Conservation (phyloP, 1,140 invertebrate species). For the Drosophila paulistorum region DNA sequence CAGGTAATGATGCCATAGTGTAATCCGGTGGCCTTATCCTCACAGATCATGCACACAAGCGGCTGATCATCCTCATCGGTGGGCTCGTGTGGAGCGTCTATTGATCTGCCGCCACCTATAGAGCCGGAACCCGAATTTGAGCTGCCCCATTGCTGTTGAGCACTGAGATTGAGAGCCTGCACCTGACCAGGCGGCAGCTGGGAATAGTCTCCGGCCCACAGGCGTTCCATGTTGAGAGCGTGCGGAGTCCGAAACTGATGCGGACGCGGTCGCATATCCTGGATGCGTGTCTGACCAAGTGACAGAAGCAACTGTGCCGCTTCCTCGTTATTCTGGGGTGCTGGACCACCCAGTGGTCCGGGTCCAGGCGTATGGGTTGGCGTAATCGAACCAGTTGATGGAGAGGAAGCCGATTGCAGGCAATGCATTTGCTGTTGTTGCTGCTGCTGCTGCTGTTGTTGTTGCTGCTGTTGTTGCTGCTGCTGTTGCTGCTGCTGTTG, state of each 20-base stretch:
- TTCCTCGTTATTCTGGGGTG: slow-evolving; percentile 87
- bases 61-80: slow-evolving; percentile 95
- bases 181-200: slow-evolving; percentile 92
- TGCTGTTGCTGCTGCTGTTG: slow-evolving; percentile 47
- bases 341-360: slow-evolving; percentile 36
- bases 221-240: slow-evolving; percentile 93
- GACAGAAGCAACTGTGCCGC: slow-evolving; percentile 92
- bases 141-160: slow-evolving; percentile 83
- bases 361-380: slow-evolving; percentile 81
- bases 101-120: slow-evolving; percentile 83
- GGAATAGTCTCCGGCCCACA: slow-evolving; percentile 94
- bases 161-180: slow-evolving; percentile 91
- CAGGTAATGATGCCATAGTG: slow-evolving; percentile 99
- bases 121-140: slow-evolving; percentile 75
- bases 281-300: slow-evolving; percentile 87
- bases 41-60: slow-evolving; percentile 99
- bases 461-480: slow-evolving; percentile 73
- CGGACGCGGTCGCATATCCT: slow-evolving; percentile 80
- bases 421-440: slow-evolving; percentile 71
- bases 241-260: slow-evolving; percentile 82
- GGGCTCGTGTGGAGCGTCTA: slow-evolving; percentile 86
- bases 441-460: slow-evolving; percentile 81
- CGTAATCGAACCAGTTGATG: slow-evolving; percentile 72
- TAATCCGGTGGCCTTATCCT: slow-evolving; percentile 97
- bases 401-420: slow-evolving; percentile 73